Conservation (phyloP, 2,113 vertebrate genomes). For the Grammomys dolichurus region DNA sequence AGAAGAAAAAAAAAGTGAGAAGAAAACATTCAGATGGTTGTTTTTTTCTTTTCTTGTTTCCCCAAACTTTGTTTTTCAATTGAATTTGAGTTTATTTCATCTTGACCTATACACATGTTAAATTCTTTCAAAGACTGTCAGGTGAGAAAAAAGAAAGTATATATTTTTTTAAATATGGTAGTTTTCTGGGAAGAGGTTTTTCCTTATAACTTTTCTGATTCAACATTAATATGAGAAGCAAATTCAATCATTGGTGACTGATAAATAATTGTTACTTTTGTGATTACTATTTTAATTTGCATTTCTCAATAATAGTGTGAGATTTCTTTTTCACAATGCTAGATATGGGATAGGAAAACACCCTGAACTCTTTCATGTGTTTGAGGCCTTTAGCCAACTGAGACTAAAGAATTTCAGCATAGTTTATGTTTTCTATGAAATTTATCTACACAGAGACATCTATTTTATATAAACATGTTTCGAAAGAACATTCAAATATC, state of each 20-base stretch:
- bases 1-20: slow-evolving; percentile 7
- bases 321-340: background rate
- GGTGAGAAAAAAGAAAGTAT: slow-evolving; percentile 23
- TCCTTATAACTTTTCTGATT: background rate
- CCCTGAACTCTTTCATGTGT: background rate
- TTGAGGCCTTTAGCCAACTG: background rate
- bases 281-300: background rate
- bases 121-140: background rate
- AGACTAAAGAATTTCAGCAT: background rate
- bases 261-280: background rate
- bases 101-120: background rate
- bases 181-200: background rate
- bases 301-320: background rate
- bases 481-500: background rate
- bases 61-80: background rate
- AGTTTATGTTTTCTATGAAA: background rate
- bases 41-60: background rate
- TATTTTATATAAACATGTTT: background rate
- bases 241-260: background rate
- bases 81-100: slow-evolving; percentile 58
- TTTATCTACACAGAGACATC: background rate
- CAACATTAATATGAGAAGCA: background rate
- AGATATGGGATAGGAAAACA: background rate
- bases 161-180: background rate
- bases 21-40: background rate